Percentiles rank a stretch among this genome's conserved stretches.
These are phyloP conservation scores for Origma solitaria DNA, from an alignment of 2,113 vertebrate genomes.

Conservation along the genomic window DNA sequence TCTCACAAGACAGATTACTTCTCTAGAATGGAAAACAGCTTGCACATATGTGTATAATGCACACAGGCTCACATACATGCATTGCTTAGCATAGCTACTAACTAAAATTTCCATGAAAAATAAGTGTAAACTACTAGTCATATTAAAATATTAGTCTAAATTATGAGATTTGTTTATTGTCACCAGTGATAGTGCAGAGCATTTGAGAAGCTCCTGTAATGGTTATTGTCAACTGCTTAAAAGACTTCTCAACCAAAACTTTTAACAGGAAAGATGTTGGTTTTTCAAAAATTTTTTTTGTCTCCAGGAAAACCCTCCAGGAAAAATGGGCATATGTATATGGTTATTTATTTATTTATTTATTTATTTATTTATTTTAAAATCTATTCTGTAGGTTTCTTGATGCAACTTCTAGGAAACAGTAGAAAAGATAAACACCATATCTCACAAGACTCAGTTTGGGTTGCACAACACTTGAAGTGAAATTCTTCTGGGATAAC, in stretches of 20 bases:
- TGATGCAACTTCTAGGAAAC: background rate
- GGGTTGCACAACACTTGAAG: background rate
- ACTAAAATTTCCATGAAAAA: background rate
- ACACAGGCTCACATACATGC: rapidly evolving
- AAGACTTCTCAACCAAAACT: background rate
- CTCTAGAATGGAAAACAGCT: background rate
- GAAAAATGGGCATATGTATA: background rate
- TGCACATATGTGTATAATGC: rapidly evolving
- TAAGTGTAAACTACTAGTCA: background rate
- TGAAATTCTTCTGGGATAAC: background rate
- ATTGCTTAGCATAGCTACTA: background rate
- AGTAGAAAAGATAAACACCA: background rate
- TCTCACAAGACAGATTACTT: background rate
- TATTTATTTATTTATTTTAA: no score
- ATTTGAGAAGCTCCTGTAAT: background rate
- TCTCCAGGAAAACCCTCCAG: background rate
- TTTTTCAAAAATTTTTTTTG: background rate
- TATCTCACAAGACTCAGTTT: background rate
- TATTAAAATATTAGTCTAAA: background rate
- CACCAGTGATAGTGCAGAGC: background rate
- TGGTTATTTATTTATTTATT: no score
- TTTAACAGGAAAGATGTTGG: background rate
- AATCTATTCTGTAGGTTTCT: background rate
- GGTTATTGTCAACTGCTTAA: background rate
- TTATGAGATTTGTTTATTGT: background rate